These are phyloP conservation scores for Lasiommata megera DNA, from an alignment of 2,888 invertebrate species.

Conservation along the genomic window DNA sequence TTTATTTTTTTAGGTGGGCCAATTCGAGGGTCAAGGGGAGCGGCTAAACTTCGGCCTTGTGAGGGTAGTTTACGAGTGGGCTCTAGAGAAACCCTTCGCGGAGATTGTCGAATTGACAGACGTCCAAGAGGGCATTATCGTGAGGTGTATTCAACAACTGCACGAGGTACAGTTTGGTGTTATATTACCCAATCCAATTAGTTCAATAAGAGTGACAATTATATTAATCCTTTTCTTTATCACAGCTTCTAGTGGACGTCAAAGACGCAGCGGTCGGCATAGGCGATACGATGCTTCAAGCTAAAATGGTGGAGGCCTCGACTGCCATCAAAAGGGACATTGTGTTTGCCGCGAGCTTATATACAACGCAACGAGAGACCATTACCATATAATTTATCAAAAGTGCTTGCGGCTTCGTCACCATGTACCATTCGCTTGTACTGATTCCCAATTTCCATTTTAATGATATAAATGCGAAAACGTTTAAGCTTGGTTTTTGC, in stretches of 20 bases:
- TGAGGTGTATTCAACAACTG: conserved; percentile 97
- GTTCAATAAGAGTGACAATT: too few species aligned
- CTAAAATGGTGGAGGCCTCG: conserved; percentile 97
- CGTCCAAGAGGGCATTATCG: conserved; percentile 98
- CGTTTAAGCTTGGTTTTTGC: too few species aligned
- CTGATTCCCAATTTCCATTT: too few species aligned
- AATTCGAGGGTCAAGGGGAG: conserved; percentile 67
- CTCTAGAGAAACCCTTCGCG: conserved; percentile 94
- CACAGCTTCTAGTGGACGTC: conserved; percentile 85
- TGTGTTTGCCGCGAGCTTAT: conserved; percentile 98
- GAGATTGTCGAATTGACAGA: conserved; percentile 96
- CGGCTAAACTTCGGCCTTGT: conserved; percentile 92
- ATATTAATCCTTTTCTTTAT: too few species aligned
- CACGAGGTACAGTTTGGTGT: conserved; percentile 85
- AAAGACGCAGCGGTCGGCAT: conserved; percentile 95
- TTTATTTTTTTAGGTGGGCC: conserved; percentile 53
- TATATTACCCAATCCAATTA: background rate
- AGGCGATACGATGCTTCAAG: conserved; percentile 94
- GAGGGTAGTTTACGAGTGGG: conserved; percentile 98
- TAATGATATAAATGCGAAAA: too few species aligned
- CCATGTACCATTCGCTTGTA: too few species aligned
- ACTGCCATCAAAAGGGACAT: conserved; percentile 97
- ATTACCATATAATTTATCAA: conserved; percentile 35
- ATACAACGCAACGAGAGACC: conserved; percentile 83
- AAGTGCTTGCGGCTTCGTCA: too few species aligned